Conservation (phyloP, 2,888 invertebrate genomes). For the Xestia xanthographa region DNA sequence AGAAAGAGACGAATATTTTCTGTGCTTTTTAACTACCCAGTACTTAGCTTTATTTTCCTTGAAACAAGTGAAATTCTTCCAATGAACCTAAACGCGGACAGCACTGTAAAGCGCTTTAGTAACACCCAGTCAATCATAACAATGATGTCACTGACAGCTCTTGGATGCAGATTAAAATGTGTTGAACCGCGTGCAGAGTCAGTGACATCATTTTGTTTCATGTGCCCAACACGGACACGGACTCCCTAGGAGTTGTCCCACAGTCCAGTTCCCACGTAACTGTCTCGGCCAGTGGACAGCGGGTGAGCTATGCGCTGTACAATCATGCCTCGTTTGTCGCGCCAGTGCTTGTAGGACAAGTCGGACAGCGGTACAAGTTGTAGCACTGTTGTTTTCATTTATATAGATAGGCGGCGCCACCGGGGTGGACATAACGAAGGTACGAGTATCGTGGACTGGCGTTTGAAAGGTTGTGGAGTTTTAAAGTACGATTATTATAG, state of each 20-base stretch:
- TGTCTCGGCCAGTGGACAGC: constrained; percentile 5
- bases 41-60: neutral
- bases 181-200: neutral
- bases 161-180: neutral
- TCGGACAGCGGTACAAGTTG: constrained; percentile 34
- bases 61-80: neutral
- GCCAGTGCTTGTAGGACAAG: constrained; percentile 3
- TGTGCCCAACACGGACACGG: too few relatives aligned
- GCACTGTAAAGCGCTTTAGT: neutral
- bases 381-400: constrained; percentile 24
- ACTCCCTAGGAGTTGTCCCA: neutral
- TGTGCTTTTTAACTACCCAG: too few relatives aligned
- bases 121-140: neutral
- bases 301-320: constrained; percentile 16
- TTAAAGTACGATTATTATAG: neutral
- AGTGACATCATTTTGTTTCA: neutral
- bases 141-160: neutral
- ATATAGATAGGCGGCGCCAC: constrained; percentile 28
- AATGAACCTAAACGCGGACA: neutral
- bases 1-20: neutral
- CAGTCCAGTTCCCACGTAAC: constrained; percentile 29
- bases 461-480: neutral
- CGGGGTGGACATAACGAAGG: neutral
- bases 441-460: neutral
- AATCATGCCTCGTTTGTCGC: constrained; percentile 20